Evolutionary conservation across 2,113 vertebrate species (phyloP).

Genomic region (Megaceryle torquata): DNA sequence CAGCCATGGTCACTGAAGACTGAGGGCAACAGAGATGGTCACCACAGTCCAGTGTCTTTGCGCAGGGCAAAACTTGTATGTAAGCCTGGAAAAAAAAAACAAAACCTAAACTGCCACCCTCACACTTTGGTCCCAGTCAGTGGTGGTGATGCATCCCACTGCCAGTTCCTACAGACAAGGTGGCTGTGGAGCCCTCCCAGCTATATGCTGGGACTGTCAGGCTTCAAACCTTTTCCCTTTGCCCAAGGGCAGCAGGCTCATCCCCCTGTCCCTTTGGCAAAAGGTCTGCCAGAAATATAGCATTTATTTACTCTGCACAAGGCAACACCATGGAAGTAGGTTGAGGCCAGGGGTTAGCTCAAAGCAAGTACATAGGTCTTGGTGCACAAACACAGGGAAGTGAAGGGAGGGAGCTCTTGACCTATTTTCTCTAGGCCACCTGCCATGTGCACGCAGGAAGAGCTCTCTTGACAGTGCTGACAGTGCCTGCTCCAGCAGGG

Average conservation of each 20-base stretch:
- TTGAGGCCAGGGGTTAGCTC: background rate
- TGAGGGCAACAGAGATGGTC: background rate
- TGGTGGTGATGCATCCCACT: background rate
- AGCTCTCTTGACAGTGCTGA: background rate
- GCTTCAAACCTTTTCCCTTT: background rate
- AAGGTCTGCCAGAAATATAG: background rate
- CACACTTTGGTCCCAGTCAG: background rate
- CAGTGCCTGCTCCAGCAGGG: accelerated
- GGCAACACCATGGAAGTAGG: accelerated
- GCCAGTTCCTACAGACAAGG: background rate
- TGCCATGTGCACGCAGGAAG: background rate
- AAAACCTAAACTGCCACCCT: background rate
- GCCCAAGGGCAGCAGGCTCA: background rate
- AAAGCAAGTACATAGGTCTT: background rate
- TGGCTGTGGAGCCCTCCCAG: background rate
- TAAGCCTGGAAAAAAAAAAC: background rate
- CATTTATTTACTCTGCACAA: background rate
- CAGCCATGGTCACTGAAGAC: accelerated
- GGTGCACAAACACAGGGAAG: accelerated
- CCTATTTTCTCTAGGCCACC: background rate
- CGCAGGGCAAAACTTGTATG: background rate
- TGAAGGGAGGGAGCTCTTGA: background rate
- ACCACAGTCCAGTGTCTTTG: background rate
- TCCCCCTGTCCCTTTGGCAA: background rate
- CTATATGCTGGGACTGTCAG: background rate